A percentile compares a stretch with the other conserved stretches of the same genome.
phyloP scores from a whole-genome alignment of 2,888 invertebrate genomes.

The Plagiodera versicolora region DNA sequence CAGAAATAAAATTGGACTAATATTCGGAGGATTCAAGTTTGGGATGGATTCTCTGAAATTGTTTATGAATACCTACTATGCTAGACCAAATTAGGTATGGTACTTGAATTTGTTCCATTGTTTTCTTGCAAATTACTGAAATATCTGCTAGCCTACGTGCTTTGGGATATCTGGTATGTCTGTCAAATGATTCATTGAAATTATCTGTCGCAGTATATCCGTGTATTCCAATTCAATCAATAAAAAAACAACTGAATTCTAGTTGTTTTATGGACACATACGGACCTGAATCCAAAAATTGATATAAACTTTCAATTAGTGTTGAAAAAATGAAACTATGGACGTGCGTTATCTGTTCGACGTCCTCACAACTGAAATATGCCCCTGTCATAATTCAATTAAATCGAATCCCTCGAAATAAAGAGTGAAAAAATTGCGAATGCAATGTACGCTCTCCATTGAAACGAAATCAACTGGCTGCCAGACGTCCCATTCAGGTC shows the following conservation, averaged over 20 bases:
- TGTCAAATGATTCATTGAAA: not conserved
- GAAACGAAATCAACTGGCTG: constrained; percentile 41
- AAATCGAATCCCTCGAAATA: constrained; percentile 41
- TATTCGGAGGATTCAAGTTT: too few relatives aligned
- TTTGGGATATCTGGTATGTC: too few relatives aligned
- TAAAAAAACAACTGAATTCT: constrained; percentile 1
- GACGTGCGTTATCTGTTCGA: constrained; percentile 7
- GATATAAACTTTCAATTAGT: constrained; percentile 17
- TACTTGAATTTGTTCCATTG: too few relatives aligned
- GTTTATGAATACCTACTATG: too few relatives aligned
- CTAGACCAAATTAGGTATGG: too few relatives aligned
- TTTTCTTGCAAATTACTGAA: too few relatives aligned
- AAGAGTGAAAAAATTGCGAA: constrained; percentile 40
- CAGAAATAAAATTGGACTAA: too few relatives aligned
- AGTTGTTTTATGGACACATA: constrained; percentile 5
- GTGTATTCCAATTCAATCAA: not conserved
- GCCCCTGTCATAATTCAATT: constrained; percentile 43
- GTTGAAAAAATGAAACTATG: constrained; percentile 10
- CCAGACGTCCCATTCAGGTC: constrained; percentile 44
- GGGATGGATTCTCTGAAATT: too few relatives aligned
- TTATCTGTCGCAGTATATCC: not conserved
- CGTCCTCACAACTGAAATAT: constrained; percentile 37
- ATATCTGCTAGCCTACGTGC: too few relatives aligned
- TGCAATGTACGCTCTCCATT: constrained; percentile 36
- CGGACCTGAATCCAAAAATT: constrained; percentile 14